phyloP scores from a whole-genome alignment of 2,888 invertebrate species.

The Harpagoxenus sublaevis region DNA sequence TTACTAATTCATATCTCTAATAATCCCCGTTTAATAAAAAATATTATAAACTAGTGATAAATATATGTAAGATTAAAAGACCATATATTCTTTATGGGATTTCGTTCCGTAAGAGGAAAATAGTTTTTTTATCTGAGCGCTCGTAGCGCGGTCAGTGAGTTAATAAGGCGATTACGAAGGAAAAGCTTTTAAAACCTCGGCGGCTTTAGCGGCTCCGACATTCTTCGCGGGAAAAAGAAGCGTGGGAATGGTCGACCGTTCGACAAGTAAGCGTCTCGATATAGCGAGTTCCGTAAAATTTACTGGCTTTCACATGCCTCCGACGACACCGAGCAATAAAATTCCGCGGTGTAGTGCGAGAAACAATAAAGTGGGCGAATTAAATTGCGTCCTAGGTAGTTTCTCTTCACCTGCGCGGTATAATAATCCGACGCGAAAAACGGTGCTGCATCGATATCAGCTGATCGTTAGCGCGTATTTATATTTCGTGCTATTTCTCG shows the following conservation, averaged over 20 bases:
- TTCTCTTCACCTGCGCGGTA: slow-evolving; percentile 29
- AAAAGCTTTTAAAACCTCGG: slow-evolving; percentile 14
- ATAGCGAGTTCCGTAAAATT: slow-evolving; percentile 39
- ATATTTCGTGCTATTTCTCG: slow-evolving; percentile 43
- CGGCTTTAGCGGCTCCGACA: not conserved
- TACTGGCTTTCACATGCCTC: slow-evolving; percentile 49
- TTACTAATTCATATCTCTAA: not conserved
- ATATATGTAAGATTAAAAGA: not conserved
- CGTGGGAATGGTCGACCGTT: slow-evolving; percentile 21
- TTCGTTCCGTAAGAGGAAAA: not conserved
- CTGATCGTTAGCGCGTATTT: slow-evolving; percentile 36
- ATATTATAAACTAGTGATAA: not conserved
- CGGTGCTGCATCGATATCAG: slow-evolving; percentile 9
- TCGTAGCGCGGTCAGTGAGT: not conserved
- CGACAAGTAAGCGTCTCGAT: slow-evolving; percentile 34
- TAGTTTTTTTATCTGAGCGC: slow-evolving; percentile 1
- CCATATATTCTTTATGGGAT: not conserved
- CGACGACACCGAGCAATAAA: slow-evolving; percentile 43
- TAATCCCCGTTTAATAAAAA: not conserved
- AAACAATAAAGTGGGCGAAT: slow-evolving; percentile 47
- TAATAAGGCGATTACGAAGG: slow-evolving; percentile 11
- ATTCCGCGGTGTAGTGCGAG: slow-evolving; percentile 27
- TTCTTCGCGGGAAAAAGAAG: slow-evolving; percentile 33
- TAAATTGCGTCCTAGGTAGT: slow-evolving; percentile 30
- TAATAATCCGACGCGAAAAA: slow-evolving; percentile 32